These are phyloP conservation scores for Palythoa heliodiscus DNA, from an alignment of 92 coral and sea anemone genomes.

Conservation along the genomic window DNA sequence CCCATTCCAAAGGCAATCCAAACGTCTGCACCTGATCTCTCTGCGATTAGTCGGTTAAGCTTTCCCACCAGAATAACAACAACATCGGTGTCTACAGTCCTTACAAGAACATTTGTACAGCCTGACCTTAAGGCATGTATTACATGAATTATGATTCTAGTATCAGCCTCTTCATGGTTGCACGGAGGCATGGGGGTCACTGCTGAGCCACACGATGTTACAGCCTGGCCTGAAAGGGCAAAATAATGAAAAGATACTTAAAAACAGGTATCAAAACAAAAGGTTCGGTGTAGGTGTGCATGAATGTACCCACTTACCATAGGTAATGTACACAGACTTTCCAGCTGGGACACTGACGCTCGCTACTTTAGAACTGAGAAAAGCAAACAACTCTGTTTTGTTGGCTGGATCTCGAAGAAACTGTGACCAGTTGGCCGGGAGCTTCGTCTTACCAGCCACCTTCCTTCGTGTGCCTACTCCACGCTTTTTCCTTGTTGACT, in stretches of 20 bases:
- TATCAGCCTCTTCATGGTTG: conserved; percentile 54
- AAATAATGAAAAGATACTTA: conserved; percentile 7
- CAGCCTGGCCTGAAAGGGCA: conserved; percentile 46
- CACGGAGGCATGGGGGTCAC: conserved; percentile 48
- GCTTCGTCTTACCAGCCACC: too few species aligned
- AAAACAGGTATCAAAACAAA: conserved; percentile 1
- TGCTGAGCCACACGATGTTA: conserved; percentile 43
- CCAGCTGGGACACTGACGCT: conserved; percentile 36
- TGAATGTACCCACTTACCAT: conserved; percentile 30
- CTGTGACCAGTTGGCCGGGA: background rate
- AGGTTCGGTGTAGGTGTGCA: background rate
- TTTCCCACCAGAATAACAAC: conserved; percentile 2
- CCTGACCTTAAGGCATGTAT: background rate
- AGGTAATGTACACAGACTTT: conserved; percentile 33
- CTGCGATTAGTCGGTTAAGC: too few species aligned
- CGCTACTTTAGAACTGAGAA: conserved; percentile 41
- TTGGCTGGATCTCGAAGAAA: conserved; percentile 41
- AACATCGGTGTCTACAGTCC: background rate
- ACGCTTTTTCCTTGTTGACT: too few species aligned
- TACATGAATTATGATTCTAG: conserved; percentile 46
- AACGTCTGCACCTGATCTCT: too few species aligned
- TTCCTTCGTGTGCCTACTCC: too few species aligned
- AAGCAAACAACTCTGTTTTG: conserved; percentile 47
- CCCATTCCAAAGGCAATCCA: too few species aligned
- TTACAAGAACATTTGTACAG: background rate